phyloP scores from a whole-genome alignment of 2,888 invertebrate species.

The Eurytoma adleriae region DNA sequence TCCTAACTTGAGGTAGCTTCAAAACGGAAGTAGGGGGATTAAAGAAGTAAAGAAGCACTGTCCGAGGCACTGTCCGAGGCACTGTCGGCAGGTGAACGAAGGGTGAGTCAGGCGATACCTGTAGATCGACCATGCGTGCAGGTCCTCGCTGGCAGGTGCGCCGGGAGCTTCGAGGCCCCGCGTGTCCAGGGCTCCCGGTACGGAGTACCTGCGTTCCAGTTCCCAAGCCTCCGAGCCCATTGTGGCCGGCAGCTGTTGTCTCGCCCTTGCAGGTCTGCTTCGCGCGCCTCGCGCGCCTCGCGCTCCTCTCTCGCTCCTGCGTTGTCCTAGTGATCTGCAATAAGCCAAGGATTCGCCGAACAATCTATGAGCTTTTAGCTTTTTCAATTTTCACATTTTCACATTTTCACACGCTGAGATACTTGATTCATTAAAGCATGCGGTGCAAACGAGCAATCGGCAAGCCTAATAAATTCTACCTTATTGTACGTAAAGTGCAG shows the following conservation, averaged over 20 bases:
- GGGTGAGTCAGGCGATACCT: constrained; percentile 77
- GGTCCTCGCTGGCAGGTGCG: constrained; percentile 88
- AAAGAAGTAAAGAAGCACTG: too few species aligned
- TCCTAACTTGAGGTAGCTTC: too few species aligned
- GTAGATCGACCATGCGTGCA: constrained; percentile 97
- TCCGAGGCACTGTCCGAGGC: too few species aligned
- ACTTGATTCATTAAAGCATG: too few species aligned
- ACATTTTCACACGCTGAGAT: too few species aligned
- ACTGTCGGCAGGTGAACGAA: not conserved
- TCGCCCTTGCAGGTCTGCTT: not conserved
- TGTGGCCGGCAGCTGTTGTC: not conserved
- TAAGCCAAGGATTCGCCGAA: not conserved
- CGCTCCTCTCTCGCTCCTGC: not conserved
- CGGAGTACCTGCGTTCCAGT: constrained; percentile 91
- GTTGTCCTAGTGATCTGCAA: constrained; percentile 41
- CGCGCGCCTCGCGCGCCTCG: not conserved
- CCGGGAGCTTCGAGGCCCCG: constrained; percentile 75
- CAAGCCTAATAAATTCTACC: too few species aligned
- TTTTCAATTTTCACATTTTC: too few species aligned
- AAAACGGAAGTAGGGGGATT: too few species aligned
- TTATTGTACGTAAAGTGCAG: too few species aligned
- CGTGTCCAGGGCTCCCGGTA: constrained; percentile 88
- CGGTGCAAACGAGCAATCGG: too few species aligned
- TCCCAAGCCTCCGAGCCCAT: constrained; percentile 80
- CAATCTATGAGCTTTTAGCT: not conserved